These are phyloP conservation scores for Neodon shergylaensis DNA, from an alignment of 2,113 vertebrate genomes.

Conservation along the genomic window DNA sequence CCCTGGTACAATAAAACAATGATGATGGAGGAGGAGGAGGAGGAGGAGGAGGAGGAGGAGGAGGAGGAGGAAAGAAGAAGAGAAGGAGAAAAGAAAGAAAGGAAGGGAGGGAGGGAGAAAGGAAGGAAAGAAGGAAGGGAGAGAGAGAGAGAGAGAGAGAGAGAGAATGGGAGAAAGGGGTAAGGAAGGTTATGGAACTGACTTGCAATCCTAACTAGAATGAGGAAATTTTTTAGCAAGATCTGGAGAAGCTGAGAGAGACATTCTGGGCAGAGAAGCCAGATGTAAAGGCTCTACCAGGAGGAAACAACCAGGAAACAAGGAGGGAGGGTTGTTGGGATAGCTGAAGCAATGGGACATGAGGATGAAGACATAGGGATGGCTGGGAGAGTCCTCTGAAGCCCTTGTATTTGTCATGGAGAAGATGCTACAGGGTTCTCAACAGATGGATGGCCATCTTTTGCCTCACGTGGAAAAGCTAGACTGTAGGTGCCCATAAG, in stretches of 20 bases:
- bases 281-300: not conserved
- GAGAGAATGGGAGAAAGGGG: not conserved
- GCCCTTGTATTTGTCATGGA: not conserved
- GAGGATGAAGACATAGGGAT: not conserved
- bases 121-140: not conserved
- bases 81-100: not conserved
- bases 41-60: not conserved
- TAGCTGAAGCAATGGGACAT: not conserved
- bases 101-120: accelerated
- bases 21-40: not conserved
- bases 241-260: not conserved
- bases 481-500: not conserved
- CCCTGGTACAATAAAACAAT: not conserved
- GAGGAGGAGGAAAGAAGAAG: not conserved
- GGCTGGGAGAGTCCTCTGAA: not conserved
- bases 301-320: not conserved
- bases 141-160: not conserved
- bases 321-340: not conserved
- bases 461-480: not conserved
- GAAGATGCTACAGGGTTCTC: not conserved
- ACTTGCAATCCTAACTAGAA: not conserved
- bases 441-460: not conserved
- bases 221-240: not conserved
- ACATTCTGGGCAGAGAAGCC: not conserved
- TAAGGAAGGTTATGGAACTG: not conserved